phyloP scores from a whole-genome alignment of 2,113 vertebrate genomes.

The Lamprologus speciosus region DNA sequence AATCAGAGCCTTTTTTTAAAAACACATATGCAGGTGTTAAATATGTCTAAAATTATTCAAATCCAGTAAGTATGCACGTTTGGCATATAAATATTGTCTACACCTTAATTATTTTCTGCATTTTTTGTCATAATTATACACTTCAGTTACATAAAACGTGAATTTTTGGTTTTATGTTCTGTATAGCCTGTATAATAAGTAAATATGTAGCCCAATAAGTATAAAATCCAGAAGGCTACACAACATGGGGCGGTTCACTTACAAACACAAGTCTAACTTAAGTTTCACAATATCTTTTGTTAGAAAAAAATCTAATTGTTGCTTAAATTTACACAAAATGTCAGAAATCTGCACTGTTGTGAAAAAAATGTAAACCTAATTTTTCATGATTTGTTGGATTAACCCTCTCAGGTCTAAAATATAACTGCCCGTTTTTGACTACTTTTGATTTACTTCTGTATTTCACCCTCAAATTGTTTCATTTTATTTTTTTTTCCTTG shows the following conservation, averaged over 20 bases:
- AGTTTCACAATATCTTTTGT: neutral
- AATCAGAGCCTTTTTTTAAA: neutral
- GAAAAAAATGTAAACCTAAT: neutral
- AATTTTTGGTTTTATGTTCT: neutral
- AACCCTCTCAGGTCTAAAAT: neutral
- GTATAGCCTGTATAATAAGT: neutral
- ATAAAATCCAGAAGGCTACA: neutral
- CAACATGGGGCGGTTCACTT: neutral
- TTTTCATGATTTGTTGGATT: neutral
- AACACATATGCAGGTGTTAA: neutral
- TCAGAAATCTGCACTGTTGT: neutral
- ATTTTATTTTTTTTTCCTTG: neutral
- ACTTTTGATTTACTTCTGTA: neutral
- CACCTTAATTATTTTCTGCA: neutral
- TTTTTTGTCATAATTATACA: neutral
- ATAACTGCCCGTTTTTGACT: neutral
- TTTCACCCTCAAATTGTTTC: neutral
- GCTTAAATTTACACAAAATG: neutral
- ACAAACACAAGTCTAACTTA: neutral
- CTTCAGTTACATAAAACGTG: neutral
- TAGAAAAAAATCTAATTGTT: neutral
- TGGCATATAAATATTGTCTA: neutral
- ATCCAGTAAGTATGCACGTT: neutral
- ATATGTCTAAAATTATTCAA: neutral
- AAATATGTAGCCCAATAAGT: neutral